Percentiles rank a stretch among this genome's conserved stretches.
Conservation (phyloP, 2,113 vertebrate genomes). For the Macaca nemestrina region DNA sequence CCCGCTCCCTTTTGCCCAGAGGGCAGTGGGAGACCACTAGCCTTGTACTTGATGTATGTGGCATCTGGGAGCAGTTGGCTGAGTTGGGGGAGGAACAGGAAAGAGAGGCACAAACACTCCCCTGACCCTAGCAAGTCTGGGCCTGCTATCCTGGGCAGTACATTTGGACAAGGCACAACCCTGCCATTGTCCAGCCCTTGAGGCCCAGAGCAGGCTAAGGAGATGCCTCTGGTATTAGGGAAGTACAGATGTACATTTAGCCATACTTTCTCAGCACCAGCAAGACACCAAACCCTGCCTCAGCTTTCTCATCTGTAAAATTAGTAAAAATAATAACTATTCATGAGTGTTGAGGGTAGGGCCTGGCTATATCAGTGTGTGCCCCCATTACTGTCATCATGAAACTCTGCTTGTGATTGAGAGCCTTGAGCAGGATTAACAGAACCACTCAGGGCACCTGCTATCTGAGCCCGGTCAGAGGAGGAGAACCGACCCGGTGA, state of each 20-base stretch:
- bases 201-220: not conserved
- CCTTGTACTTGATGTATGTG: not conserved
- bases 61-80: not conserved
- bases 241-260: not conserved
- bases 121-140: not conserved
- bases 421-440: not conserved
- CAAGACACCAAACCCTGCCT: not conserved
- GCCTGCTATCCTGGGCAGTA: not conserved
- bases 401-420: not conserved
- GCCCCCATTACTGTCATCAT: not conserved
- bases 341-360: not conserved
- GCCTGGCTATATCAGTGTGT: rapidly evolving
- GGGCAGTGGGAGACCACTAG: not conserved
- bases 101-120: not conserved
- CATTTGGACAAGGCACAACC: not conserved
- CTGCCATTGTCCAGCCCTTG: not conserved
- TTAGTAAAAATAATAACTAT: not conserved
- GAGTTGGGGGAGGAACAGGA: not conserved
- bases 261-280: not conserved
- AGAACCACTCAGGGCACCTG: not conserved
- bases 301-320: not conserved
- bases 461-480: not conserved
- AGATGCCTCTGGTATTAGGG: not conserved
- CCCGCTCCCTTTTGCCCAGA: not conserved
- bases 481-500: not conserved